Base-by-base conservation (phyloP, 2,113 vertebrate genomes). In the Typhlomys cinereus region DNA sequence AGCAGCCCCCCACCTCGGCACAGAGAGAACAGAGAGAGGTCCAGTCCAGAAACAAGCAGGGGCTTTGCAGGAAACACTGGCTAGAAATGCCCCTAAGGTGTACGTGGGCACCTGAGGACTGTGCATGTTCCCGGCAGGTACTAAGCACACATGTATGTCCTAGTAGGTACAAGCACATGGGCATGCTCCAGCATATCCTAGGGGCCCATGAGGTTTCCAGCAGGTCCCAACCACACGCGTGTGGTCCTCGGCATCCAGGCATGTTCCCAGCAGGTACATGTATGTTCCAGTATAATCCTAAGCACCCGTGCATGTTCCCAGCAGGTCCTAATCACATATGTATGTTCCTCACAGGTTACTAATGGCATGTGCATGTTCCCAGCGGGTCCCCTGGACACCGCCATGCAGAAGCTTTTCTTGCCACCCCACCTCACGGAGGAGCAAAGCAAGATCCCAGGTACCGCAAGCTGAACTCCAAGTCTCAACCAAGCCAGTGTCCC, bases 401-500 rank as follows among this genome's bases (percentile, higher is more conserved):
- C 31, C 7, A 13, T 3, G 9, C 41, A 18, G 59, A 12, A 0
- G 29, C 25, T 13, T 0, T 52, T 1, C 0, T 14, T 6, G 1
- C 27, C 0, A 11, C 21, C 12, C 86, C 57, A 15, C n/a, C 20
- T 61, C 2, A 52, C n/a, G 57, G 36, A 20, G 46, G 14, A 41
- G 57, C 48, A n/a, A 54, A 11, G 27, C 0, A 71, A 83, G 73
- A 29, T 34, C n/a, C 66, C 1, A 7, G 0, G 14, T 54, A 12
- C 7, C 54, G 4, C 44, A 14, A n/a, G n/a, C n/a, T n/a, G n/a
- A n/a, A n/a, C n/a, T n/a, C n/a, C n/a, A n/a, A n/a, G n/a, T n/a
- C n/a, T n/a, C 0, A 10, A 10, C 31, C 39, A 36, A 23, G 7
- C 46, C 64, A 7, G 2, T 0, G 4, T 41, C 20, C 0, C 52